Percentiles rank a stretch among this genome's conserved stretches.
These are phyloP conservation scores for Cheilosia grossa DNA, from an alignment of 2,888 invertebrate genomes.

Conservation along the genomic window DNA sequence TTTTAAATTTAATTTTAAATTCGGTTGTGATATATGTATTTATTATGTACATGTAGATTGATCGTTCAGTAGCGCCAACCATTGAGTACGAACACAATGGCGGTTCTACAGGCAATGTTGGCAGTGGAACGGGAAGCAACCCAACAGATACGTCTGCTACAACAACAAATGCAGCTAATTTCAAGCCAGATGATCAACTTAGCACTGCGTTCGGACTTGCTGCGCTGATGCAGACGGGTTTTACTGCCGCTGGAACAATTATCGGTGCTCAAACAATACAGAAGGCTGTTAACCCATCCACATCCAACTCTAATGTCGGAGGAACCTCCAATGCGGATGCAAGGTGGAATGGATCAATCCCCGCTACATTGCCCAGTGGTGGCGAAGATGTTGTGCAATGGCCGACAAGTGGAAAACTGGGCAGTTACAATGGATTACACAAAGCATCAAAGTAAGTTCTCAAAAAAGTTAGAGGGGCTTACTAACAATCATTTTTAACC, in stretches of 20 bases:
- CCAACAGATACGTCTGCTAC: constrained; percentile 78
- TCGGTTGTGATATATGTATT: background rate
- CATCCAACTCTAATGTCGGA: constrained; percentile 76
- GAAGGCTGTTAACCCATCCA: constrained; percentile 77
- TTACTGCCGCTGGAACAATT: constrained; percentile 86
- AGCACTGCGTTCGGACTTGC: constrained; percentile 89
- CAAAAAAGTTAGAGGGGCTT: background rate
- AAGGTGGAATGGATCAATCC: constrained; percentile 87
- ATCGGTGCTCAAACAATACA: constrained; percentile 81
- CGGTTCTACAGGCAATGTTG: constrained; percentile 47
- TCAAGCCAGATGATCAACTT: constrained; percentile 89
- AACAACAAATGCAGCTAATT: constrained; percentile 80
- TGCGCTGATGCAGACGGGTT: constrained; percentile 87
- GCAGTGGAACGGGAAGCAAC: constrained; percentile 43
- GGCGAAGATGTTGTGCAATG: constrained; percentile 79
- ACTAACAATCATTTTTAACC: too few relatives aligned
- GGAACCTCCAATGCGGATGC: constrained; percentile 65
- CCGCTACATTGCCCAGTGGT: constrained; percentile 84
- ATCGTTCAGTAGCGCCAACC: constrained; percentile 82
- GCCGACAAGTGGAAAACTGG: constrained; percentile 90
- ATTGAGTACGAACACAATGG: constrained; percentile 83
- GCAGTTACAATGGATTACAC: constrained; percentile 90
- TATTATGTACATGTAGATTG: constrained; percentile 77
- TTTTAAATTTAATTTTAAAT: background rate
- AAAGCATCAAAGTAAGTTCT: constrained; percentile 83